Evolutionary conservation across 1,140 invertebrate species (phyloP).

Genomic region (Lepidurus arcticus): DNA sequence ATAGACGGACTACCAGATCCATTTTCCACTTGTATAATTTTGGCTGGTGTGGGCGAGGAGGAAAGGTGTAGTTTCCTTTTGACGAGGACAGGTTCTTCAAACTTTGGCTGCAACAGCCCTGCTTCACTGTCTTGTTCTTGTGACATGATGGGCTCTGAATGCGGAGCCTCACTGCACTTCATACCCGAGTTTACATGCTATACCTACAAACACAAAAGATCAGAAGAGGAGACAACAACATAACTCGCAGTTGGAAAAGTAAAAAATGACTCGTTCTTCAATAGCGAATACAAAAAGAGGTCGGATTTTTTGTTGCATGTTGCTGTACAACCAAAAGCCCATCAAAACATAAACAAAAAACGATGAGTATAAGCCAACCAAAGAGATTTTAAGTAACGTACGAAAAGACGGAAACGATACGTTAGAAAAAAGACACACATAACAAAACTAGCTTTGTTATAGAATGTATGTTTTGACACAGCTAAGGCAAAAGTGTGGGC

Average conservation of each 20-base stretch:
- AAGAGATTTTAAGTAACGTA: too few species aligned
- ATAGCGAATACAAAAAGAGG: too few species aligned
- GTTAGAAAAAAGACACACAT: neutral
- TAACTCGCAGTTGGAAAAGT: neutral
- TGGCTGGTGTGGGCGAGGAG: neutral
- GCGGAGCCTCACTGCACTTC: conserved; percentile 1
- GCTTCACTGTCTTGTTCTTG: conserved; percentile 2
- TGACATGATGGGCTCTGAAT: conserved; percentile 6
- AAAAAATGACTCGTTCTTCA: too few species aligned
- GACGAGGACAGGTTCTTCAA: neutral
- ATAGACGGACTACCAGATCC: neutral
- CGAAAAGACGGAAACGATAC: too few species aligned
- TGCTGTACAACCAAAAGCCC: too few species aligned
- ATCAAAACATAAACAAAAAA: too few species aligned
- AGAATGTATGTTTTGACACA: neutral
- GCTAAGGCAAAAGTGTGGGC: neutral
- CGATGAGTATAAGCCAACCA: too few species aligned
- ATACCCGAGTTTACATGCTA: neutral
- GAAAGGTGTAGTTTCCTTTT: neutral
- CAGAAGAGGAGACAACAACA: neutral
- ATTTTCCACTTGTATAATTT: neutral
- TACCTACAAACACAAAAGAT: neutral
- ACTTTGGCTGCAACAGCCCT: neutral
- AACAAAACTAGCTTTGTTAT: neutral
- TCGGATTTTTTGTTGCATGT: too few species aligned